Base-by-base conservation (phyloP, 1,140 invertebrate species). In the Leptinotarsa defecta region DNA sequence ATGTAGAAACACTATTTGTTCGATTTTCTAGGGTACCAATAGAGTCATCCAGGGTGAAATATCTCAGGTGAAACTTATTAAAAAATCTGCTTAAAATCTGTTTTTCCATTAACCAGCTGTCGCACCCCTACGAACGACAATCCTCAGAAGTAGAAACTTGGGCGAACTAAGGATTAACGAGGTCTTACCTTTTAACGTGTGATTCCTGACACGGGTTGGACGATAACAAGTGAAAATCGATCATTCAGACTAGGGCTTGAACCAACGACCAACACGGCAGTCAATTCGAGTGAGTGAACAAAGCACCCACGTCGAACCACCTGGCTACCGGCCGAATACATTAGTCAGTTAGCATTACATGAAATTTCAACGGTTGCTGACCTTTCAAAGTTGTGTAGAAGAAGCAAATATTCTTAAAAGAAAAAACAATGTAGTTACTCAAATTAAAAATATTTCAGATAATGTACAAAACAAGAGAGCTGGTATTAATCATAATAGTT, bases 1-100 rank as follows among this genome's bases (percentile, higher is more conserved):
- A 79, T 19, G 80, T 85, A 77, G 76, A 83, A 68, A 82, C 82
- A 61, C 78, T 84, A 74, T 84, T 85, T 77, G 80, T 79, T 73
- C 71, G 81, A 19, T 69, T 84, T 13, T 76, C 77, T 27, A 64
- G 76, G 3, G 71, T 67, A 22, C 77, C 81, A 17, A 68, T 78
- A 4, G 80, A 84, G 76, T 20, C 52, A 11, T 73, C 80, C 48
- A 81, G 81, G 74, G 48, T 83, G n/a, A 77, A 76, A 57, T 78
- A 81, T 13, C 64, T 83, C 0, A 71, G 79, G 22, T 80, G 78
- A 70, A 84, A 84, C 74, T 62, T 82, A 43, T 76, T 79, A 34
- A 22, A 22, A 22, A 22, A 22, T 22, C 20, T 22, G 1, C 2
- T 22, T 22, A 22, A 22, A 22, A 22, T 22, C 1, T 22, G 20